phyloP scores from a whole-genome alignment of 2,797 vertebrate genomes.

The Alauda arvensis region DNA sequence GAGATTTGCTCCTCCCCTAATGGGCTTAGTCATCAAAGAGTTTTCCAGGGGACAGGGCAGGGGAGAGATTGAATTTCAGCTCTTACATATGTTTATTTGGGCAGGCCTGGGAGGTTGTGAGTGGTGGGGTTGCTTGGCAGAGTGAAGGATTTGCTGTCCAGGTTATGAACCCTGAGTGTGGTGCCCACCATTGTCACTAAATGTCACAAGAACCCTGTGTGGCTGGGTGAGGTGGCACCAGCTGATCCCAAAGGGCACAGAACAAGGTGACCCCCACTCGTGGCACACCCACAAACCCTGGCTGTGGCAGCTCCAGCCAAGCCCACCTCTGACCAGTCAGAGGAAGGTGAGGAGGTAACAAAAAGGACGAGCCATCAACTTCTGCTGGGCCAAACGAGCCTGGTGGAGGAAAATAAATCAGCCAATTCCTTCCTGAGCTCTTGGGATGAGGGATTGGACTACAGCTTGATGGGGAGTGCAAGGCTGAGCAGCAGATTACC shows the following conservation, averaged over 20 bases:
- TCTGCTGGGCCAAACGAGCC: neutral
- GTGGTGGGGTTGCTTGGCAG: neutral
- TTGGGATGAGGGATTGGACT: neutral
- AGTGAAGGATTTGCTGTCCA: rapidly evolving
- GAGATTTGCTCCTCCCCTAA: constrained; percentile 58
- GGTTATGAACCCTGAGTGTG: rapidly evolving
- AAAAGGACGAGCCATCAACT: neutral
- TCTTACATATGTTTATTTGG: neutral
- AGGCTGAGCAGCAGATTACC: neutral
- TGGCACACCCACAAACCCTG: neutral
- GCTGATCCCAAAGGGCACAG: neutral
- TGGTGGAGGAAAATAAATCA: neutral
- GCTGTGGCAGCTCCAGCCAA: neutral
- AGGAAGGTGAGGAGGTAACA: neutral
- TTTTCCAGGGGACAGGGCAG: constrained; percentile 27
- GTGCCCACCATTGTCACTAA: rapidly evolving
- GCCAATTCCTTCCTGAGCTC: constrained; percentile 5
- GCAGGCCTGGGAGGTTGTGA: neutral
- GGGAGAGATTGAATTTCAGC: neutral
- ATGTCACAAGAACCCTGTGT: neutral
- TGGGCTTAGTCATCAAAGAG: constrained; percentile 55
- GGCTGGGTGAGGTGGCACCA: neutral
- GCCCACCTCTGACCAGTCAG: neutral
- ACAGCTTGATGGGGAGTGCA: neutral
- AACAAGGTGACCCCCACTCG: neutral